Conservation (phyloP, 2,888 invertebrate genomes). For the Hypena proboscidalis region DNA sequence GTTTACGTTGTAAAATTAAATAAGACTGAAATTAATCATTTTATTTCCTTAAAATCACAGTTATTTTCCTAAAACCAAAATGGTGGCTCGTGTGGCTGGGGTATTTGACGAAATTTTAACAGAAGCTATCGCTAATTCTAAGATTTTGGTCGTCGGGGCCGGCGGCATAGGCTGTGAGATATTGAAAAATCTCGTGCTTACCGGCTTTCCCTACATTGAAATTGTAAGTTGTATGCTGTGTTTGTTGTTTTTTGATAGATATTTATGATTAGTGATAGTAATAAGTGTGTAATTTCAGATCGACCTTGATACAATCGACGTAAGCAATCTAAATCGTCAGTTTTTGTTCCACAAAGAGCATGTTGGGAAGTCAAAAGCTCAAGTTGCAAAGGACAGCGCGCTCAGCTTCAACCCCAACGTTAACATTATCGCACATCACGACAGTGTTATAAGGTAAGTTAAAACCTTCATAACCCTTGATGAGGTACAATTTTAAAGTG, state of each 20-base stretch:
- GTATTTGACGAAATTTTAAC: slow-evolving; percentile 88
- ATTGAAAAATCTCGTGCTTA: slow-evolving; percentile 97
- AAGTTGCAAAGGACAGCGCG: slow-evolving; percentile 96
- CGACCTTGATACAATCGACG: slow-evolving; percentile 99
- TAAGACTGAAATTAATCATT: slow-evolving; percentile 40
- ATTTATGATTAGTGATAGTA: not conserved
- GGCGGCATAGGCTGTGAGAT: slow-evolving; percentile 99
- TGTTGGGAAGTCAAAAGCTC: slow-evolving; percentile 98
- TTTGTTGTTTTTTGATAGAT: slow-evolving; percentile 5
- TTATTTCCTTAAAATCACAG: slow-evolving; percentile 27
- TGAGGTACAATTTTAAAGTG: slow-evolving; percentile 7
- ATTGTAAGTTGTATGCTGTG: slow-evolving; percentile 88
- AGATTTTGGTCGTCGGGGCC: slow-evolving; percentile 96
- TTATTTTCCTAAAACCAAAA: slow-evolving; percentile 59
- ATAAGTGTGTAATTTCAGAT: slow-evolving; percentile 88
- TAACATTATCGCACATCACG: slow-evolving; percentile 95
- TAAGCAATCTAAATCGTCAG: slow-evolving; percentile 99
- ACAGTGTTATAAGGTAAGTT: slow-evolving; percentile 95
- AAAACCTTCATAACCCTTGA: not conserved
- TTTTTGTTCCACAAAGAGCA: slow-evolving; percentile 99
- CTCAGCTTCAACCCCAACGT: slow-evolving; percentile 94
- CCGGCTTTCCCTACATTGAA: slow-evolving; percentile 97
- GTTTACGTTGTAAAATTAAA: slow-evolving; percentile 44
- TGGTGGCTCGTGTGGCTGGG: slow-evolving; percentile 89
- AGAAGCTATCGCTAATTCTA: slow-evolving; percentile 88